These are phyloP conservation scores for Zaprionus camerounensis DNA, from an alignment of 1,140 invertebrate species.

Conservation along the genomic window DNA sequence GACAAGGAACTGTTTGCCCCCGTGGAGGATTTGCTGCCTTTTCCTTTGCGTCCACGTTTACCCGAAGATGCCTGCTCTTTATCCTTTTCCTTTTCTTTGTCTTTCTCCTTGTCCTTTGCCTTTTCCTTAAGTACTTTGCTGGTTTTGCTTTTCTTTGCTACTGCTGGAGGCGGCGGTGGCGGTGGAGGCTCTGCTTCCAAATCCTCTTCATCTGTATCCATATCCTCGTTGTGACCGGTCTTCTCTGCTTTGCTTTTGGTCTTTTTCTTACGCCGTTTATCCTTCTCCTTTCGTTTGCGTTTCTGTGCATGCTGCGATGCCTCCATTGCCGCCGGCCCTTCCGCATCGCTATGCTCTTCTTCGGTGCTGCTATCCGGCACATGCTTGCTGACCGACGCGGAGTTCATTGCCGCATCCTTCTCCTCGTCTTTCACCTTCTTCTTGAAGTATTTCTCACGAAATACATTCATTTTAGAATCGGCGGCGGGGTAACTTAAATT, in stretches of 20 bases:
- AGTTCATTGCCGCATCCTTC: conserved; percentile 43
- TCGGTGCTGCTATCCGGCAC: conserved; percentile 50
- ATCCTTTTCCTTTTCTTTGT: conserved; percentile 36
- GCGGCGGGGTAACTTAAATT: conserved; percentile 87
- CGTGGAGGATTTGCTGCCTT: conserved; percentile 50
- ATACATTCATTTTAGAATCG: conserved; percentile 85
- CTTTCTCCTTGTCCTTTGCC: conserved; percentile 49
- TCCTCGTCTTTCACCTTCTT: conserved; percentile 71
- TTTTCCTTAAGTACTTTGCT: conserved; percentile 64
- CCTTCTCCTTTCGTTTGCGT: conserved; percentile 81
- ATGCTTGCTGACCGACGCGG: conserved; percentile 25
- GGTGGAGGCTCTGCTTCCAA: conserved; percentile 80
- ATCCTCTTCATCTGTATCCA: conserved; percentile 72
- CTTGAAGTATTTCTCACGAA: conserved; percentile 80
- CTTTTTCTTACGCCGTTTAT: conserved; percentile 84
- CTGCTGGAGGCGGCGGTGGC: conserved; percentile 52
- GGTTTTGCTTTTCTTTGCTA: conserved; percentile 53
- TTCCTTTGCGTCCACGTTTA: conserved; percentile 59
- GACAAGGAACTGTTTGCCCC: conserved; percentile 11
- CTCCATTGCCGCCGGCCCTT: conserved; percentile 64
- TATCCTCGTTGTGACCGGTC: conserved; percentile 39
- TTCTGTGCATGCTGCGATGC: conserved; percentile 74
- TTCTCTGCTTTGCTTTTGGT: conserved; percentile 80
- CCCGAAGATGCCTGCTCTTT: conserved; percentile 18
- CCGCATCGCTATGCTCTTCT: conserved; percentile 62